A percentile compares a stretch with the other conserved stretches of the same genome.
phyloP scores from a whole-genome alignment of 2,797 vertebrate species.

The Rhincodon typus region DNA sequence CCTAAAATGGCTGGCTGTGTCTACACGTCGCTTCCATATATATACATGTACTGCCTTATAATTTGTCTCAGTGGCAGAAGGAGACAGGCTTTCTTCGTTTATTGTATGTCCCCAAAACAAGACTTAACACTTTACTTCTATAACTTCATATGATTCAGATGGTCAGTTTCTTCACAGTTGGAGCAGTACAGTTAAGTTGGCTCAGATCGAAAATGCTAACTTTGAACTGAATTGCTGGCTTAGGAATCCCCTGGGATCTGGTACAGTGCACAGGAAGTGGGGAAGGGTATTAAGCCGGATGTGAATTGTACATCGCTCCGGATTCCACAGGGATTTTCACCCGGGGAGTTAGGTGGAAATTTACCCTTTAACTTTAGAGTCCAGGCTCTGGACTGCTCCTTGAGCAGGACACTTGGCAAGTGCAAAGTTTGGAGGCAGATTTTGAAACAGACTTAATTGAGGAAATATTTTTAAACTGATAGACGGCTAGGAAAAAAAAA shows the following conservation, averaged over 20 bases:
- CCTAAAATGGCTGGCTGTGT: too few species aligned
- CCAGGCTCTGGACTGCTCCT: too few species aligned
- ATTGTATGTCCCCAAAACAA: too few species aligned
- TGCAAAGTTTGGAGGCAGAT: not conserved
- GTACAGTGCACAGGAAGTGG: not conserved
- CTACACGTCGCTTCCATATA: too few species aligned
- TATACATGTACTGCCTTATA: too few species aligned
- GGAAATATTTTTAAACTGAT: not conserved
- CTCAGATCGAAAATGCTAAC: too few species aligned
- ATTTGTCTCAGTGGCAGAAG: too few species aligned
- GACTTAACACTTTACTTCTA: too few species aligned
- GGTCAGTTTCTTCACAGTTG: too few species aligned
- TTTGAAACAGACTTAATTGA: not conserved
- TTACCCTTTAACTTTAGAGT: not conserved
- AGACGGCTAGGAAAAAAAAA: not conserved
- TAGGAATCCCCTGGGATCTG: not conserved
- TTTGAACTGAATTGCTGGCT: not conserved
- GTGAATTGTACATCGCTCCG: not conserved
- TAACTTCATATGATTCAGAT: too few species aligned
- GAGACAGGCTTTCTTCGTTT: too few species aligned
- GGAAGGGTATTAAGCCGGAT: too few species aligned
- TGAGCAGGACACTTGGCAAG: not conserved
- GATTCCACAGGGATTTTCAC: not conserved
- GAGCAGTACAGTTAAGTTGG: not conserved
- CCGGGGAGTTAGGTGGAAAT: not conserved